Percentiles rank a stretch among this genome's conserved stretches.
Evolutionary conservation across 1,140 invertebrate genomes (phyloP).

Genomic region (Megalopta genalis): DNA sequence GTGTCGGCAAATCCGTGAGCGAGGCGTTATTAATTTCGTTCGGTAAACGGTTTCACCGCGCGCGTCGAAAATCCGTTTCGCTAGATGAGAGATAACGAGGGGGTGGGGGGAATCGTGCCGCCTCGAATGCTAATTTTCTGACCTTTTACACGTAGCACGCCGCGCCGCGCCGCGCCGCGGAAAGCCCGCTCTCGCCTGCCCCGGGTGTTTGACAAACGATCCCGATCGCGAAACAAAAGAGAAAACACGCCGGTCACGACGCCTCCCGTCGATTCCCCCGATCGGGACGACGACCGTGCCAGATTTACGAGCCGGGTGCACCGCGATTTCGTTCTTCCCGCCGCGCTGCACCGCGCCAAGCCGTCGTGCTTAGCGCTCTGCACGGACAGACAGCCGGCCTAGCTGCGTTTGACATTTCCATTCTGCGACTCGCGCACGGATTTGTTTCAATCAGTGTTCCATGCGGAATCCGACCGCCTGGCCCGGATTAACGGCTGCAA

Average conservation of each 20-base stretch:
- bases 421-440: constrained; percentile 57
- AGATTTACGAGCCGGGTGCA: constrained; percentile 49
- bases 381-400: constrained; percentile 13
- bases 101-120: constrained; percentile 17
- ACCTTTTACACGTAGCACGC: constrained; percentile 4
- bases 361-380: too few relatives aligned
- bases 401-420: constrained; percentile 69
- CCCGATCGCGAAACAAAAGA: constrained; percentile 47
- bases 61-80: constrained; percentile 1
- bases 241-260: constrained; percentile 46
- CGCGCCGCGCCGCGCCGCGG: background rate
- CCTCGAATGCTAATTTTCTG: constrained; percentile 32
- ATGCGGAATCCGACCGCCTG: constrained; percentile 41
- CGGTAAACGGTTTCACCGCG: background rate
- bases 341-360: too few relatives aligned
- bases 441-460: constrained; percentile 64
- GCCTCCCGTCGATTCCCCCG: constrained; percentile 42
- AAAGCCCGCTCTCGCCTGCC: constrained; percentile 2
- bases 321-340: constrained; percentile 27
- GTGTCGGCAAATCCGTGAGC: too few relatives aligned
- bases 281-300: constrained; percentile 6
- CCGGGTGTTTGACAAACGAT: constrained; percentile 41
- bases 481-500: constrained; percentile 65
- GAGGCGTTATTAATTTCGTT: constrained; percentile 27
- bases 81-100: constrained; percentile 13